Conservation (phyloP, 2,797 vertebrate genomes). For the Paramormyrops hopkinsi region DNA sequence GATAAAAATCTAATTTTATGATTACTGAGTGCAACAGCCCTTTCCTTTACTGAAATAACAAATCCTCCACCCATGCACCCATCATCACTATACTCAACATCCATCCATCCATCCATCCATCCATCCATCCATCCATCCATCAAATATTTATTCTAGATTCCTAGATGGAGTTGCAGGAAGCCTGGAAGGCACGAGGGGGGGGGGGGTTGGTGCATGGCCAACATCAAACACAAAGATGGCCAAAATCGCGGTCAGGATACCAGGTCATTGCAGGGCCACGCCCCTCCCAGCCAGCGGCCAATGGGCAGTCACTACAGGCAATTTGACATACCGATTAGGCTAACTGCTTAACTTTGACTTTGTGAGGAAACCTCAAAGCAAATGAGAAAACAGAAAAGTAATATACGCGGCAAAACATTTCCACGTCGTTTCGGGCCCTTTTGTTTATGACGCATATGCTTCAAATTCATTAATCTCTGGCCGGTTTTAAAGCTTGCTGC, state of each 20-base stretch:
- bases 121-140: neutral
- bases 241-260: neutral
- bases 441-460: neutral
- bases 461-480: neutral
- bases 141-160: neutral
- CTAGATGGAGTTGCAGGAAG: neutral
- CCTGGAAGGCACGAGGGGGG: neutral
- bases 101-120: neutral
- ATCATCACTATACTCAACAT: neutral
- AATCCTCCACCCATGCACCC: neutral
- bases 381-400: neutral
- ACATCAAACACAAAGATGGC: neutral
- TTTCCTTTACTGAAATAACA: neutral
- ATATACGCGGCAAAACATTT: neutral
- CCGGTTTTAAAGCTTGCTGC: neutral
- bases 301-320: neutral
- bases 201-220: neutral
- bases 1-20: slow-evolving; percentile 19
- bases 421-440: neutral
- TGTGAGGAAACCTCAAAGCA: neutral
- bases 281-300: neutral
- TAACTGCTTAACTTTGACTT: neutral
- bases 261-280: neutral
- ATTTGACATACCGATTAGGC: neutral
- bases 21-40: neutral